A percentile compares a stretch with the other conserved stretches of the same genome.
Evolutionary conservation across 2,113 vertebrate species (phyloP).

Genomic region (Odontesthes bonariensis): DNA sequence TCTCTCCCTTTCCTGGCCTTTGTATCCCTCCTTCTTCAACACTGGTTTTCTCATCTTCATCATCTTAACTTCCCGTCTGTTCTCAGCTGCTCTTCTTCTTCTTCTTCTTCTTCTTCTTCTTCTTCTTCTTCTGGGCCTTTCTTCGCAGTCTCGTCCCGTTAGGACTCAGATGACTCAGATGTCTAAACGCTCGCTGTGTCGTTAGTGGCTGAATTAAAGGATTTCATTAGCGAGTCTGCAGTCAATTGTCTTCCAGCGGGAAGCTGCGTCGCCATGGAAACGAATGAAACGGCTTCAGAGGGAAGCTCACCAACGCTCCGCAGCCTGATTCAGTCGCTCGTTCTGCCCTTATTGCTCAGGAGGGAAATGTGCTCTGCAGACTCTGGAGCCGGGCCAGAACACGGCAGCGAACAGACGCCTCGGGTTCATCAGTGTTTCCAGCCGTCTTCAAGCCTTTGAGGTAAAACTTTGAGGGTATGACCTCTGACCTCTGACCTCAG

Average conservation of each 20-base stretch:
- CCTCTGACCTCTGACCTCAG: no score
- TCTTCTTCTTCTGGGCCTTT: background rate
- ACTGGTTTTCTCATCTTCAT: no score
- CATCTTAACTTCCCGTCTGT: background rate
- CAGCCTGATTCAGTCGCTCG: slow-evolving; percentile 13
- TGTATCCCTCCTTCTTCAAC: no score
- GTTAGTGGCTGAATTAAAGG: slow-evolving; percentile 42
- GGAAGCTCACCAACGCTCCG: slow-evolving; percentile 13
- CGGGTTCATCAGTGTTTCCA: no score
- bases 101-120: background rate
- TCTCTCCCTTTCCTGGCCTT: no score
- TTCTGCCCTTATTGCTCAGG: slow-evolving; percentile 33
- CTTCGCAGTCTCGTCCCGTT: slow-evolving; percentile 2
- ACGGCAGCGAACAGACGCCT: no score
- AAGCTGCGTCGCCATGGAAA: slow-evolving; percentile 39
- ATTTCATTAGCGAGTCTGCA: background rate
- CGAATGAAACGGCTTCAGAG: slow-evolving; percentile 45
- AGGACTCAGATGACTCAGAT: slow-evolving; percentile 3
- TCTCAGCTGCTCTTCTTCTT: background rate
- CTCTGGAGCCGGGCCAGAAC: no score
- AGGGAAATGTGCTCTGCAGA: slow-evolving; percentile 58
- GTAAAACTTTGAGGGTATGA: no score
- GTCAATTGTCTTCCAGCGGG: background rate
- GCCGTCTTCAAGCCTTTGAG: no score
- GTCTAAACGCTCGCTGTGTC: background rate